A percentile compares a stretch with the other conserved stretches of the same genome.
phyloP scores from a whole-genome alignment of 2,888 invertebrate genomes.

The Aproaerema taeniolella region DNA sequence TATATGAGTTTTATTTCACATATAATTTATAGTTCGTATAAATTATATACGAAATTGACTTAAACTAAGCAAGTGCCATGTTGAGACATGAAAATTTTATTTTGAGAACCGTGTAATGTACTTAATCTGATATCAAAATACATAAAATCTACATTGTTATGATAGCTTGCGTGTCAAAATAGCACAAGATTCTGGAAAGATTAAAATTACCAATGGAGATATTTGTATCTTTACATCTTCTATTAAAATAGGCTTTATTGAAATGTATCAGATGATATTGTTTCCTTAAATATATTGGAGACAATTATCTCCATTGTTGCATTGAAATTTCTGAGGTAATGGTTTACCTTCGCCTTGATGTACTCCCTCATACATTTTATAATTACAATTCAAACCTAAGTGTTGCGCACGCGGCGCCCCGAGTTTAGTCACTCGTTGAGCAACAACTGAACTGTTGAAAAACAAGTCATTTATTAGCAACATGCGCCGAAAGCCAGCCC shows the following conservation, averaged over 20 bases:
- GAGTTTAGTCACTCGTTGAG: conserved; percentile 75
- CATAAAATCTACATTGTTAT: no score
- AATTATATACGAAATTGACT: conserved; percentile 57
- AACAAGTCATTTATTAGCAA: conserved; percentile 77
- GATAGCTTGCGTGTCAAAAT: conserved; percentile 1
- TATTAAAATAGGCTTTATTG: background rate
- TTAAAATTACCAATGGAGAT: conserved; percentile 49
- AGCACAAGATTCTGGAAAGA: conserved; percentile 12
- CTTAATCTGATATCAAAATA: no score
- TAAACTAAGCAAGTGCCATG: conserved; percentile 48
- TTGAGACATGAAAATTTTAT: conserved; percentile 28
- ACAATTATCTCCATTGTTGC: conserved; percentile 50
- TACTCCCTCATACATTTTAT: conserved; percentile 72
- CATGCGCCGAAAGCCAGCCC: conserved; percentile 71
- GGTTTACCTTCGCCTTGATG: conserved; percentile 70
- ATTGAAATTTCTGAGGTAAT: conserved; percentile 66
- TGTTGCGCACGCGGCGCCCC: conserved; percentile 75
- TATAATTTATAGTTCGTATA: conserved; percentile 45
- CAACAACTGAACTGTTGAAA: conserved; percentile 77
- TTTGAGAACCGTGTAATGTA: background rate
- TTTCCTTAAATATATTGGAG: no score
- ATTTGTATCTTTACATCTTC: conserved; percentile 23
- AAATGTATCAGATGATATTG: no score
- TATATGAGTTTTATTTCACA: conserved; percentile 35
- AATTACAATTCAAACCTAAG: conserved; percentile 76